Conservation (phyloP, 2,113 vertebrate species). For the Scortum barcoo region DNA sequence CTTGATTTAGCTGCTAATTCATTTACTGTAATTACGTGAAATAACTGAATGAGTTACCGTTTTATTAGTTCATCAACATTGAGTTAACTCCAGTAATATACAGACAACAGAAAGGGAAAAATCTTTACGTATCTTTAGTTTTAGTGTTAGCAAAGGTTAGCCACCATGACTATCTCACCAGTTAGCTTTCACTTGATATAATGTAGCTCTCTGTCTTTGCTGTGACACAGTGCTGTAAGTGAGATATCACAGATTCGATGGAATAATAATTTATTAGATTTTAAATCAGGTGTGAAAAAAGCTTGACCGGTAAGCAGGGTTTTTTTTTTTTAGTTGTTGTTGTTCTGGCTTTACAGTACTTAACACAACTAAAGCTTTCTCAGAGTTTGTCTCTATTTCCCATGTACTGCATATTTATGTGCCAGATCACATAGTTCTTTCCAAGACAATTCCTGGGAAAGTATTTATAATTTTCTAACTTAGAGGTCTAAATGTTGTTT, state of each 20-base stretch:
- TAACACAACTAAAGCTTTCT: background rate
- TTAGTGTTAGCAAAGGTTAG: background rate
- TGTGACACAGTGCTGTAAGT: too few relatives aligned
- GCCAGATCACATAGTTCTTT: too few relatives aligned
- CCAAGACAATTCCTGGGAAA: too few relatives aligned
- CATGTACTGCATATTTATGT: too few relatives aligned
- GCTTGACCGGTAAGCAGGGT: too few relatives aligned
- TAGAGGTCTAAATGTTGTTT: too few relatives aligned
- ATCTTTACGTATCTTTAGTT: background rate
- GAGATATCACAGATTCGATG: background rate
- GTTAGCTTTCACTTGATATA: background rate
- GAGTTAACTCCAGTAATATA: too few relatives aligned
- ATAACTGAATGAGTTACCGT: background rate
- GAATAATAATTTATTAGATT: background rate
- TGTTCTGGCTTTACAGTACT: background rate
- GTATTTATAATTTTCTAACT: background rate
- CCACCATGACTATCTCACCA: background rate
- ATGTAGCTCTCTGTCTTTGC: background rate
- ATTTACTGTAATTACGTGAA: too few relatives aligned
- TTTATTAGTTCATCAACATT: background rate
- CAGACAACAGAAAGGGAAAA: background rate
- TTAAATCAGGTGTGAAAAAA: too few relatives aligned
- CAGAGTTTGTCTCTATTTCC: too few relatives aligned
- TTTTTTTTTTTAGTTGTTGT: too few relatives aligned
- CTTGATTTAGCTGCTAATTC: background rate